Percentiles rank a stretch among this genome's conserved stretches.
These are phyloP conservation scores for Dicrostonyx torquatus DNA, from an alignment of 2,797 vertebrate genomes.

Conservation along the genomic window DNA sequence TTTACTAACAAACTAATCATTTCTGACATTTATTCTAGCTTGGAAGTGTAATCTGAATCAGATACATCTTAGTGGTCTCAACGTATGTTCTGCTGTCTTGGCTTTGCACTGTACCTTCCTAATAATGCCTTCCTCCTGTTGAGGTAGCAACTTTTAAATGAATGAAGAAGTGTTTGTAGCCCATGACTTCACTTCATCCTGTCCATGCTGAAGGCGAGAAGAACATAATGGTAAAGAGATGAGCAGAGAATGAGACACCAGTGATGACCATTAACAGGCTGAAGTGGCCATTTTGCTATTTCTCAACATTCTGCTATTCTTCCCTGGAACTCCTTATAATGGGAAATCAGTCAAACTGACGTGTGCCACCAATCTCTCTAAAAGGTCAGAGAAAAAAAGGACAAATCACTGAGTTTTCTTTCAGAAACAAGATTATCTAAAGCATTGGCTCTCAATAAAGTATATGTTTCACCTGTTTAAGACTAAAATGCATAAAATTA, in stretches of 20 bases:
- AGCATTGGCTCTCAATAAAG: neutral
- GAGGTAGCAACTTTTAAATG: neutral
- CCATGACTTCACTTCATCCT: neutral
- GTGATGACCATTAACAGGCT: accelerated
- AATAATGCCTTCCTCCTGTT: neutral
- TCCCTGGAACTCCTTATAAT: neutral
- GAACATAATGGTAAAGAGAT: neutral
- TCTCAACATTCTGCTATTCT: neutral
- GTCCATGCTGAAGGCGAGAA: neutral
- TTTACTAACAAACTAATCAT: neutral
- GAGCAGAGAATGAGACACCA: neutral
- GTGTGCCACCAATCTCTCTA: neutral
- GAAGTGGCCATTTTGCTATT: neutral
- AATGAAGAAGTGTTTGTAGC: neutral
- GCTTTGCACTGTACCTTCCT: neutral
- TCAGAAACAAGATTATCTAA: constrained; percentile 17
- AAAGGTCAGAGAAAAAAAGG: neutral
- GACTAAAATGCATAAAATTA: neutral
- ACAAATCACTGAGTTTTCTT: neutral
- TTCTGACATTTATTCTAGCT: neutral
- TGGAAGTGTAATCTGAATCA: neutral
- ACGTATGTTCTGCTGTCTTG: neutral
- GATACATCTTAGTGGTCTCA: neutral
- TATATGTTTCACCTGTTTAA: neutral
- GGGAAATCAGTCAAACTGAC: neutral